Conservation (phyloP, 2,113 vertebrate species). For the Lasiurus borealis region DNA sequence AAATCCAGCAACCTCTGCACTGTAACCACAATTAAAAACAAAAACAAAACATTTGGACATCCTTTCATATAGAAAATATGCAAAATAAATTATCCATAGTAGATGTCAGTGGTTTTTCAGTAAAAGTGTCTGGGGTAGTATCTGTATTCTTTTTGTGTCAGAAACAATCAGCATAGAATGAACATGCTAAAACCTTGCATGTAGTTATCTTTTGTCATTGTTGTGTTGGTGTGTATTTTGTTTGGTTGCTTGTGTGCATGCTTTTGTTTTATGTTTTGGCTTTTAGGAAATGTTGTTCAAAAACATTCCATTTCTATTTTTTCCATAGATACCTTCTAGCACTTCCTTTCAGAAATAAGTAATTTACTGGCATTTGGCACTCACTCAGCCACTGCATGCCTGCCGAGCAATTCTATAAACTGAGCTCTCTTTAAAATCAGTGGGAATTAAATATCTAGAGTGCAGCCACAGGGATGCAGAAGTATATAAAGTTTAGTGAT, state of each 20-base stretch:
- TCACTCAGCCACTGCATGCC: not conserved
- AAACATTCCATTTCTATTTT: not conserved
- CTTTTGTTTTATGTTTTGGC: not conserved
- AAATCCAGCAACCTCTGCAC: not conserved
- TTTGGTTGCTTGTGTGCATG: not conserved
- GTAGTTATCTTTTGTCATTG: not conserved
- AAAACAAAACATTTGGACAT: not conserved
- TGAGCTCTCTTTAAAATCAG: slow-evolving; percentile 28
- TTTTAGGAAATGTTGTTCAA: not conserved
- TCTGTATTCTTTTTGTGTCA: not conserved
- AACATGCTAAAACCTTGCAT: not conserved
- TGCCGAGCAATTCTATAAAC: slow-evolving; percentile 22
- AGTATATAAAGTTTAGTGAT: not conserved
- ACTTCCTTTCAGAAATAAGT: not conserved
- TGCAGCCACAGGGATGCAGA: not conserved
- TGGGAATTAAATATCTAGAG: not conserved
- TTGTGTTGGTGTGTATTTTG: not conserved
- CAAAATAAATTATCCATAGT: not conserved
- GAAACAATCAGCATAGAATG: not conserved
- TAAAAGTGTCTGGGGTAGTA: not conserved
- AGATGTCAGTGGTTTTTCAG: not conserved
- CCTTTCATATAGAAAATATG: not conserved
- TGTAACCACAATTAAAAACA: not conserved
- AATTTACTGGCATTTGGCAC: slow-evolving; percentile 13
- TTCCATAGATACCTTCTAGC: not conserved